Percentiles rank a stretch among this genome's conserved stretches.
Conservation (phyloP, 2,113 vertebrate species). For the Urocynchramus pylzowi region DNA sequence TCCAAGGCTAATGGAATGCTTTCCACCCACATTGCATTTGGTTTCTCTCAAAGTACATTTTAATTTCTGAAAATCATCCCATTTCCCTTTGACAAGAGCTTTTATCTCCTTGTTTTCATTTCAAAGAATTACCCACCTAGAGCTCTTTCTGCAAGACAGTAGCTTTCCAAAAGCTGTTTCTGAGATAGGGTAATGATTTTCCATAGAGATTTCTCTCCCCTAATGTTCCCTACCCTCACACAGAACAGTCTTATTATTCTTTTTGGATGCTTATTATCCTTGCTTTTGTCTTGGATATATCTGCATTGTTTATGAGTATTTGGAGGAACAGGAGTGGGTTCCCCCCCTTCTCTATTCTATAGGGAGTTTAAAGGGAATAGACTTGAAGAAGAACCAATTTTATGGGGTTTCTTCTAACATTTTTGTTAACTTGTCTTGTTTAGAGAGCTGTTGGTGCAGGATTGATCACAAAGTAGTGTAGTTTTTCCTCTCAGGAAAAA, state of each 20-base stretch:
- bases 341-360: not conserved
- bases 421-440: not conserved
- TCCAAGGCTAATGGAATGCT: constrained; percentile 50
- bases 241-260: not conserved
- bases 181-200: not conserved
- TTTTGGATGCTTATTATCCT: not conserved
- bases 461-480: not conserved
- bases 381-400: not conserved
- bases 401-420: not conserved
- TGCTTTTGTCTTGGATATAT: not conserved
- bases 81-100: constrained; percentile 52
- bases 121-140: constrained; percentile 20
- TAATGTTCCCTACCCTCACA: not conserved
- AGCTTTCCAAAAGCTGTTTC: constrained; percentile 18
- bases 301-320: not conserved
- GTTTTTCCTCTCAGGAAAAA: not conserved
- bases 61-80: constrained; percentile 54
- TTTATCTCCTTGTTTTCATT: constrained; percentile 55
- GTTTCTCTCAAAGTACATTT: constrained; percentile 29
- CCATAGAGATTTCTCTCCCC: not conserved
- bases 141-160: not conserved
- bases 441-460: not conserved
- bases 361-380: not conserved
- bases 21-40: constrained; percentile 57
- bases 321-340: not conserved